Conservation (phyloP, 2,888 invertebrate species). For the Drosophila phalerata region DNA sequence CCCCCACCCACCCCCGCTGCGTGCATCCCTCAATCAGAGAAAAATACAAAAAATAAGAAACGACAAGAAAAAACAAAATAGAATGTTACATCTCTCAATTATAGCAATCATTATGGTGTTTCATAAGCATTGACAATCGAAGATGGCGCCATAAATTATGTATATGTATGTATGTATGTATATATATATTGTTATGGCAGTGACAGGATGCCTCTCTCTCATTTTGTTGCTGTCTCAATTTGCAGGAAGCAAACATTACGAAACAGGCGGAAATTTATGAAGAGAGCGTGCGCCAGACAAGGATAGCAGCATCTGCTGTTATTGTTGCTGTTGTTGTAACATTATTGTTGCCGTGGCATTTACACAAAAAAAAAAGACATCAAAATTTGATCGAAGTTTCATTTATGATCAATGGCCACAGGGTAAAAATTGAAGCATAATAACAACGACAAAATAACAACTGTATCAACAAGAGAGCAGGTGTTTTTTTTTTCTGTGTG, state of each 20-base stretch:
- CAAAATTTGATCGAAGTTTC: slow-evolving; percentile 48
- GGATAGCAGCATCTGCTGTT: slow-evolving; percentile 28
- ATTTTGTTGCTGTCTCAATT: slow-evolving; percentile 24
- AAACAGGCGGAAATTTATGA: slow-evolving; percentile 54
- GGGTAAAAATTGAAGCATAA: slow-evolving; percentile 31
- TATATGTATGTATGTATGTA: not conserved
- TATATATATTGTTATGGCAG: slow-evolving; percentile 26
- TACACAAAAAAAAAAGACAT: slow-evolving; percentile 46
- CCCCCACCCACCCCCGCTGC: not conserved
- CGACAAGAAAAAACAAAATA: not conserved
- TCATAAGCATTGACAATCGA: slow-evolving; percentile 16
- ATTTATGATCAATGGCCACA: slow-evolving; percentile 41
- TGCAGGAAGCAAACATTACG: slow-evolving; percentile 60
- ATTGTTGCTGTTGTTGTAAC: not conserved
- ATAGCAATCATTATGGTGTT: not conserved
- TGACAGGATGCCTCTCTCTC: slow-evolving; percentile 38
- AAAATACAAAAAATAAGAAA: slow-evolving; percentile 8
- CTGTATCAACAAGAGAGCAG: slow-evolving; percentile 53
- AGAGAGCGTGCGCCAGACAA: slow-evolving; percentile 12
- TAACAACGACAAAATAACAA: slow-evolving; percentile 28
- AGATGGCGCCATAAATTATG: slow-evolving; percentile 43
- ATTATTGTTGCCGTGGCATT: slow-evolving; percentile 50
- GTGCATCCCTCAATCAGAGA: not conserved
- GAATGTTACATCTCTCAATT: slow-evolving; percentile 11
- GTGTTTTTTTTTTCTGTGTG: slow-evolving; percentile 2